A percentile compares a stretch with the other conserved stretches of the same genome.
phyloP scores from a whole-genome alignment of 2,113 vertebrate genomes.

The Otocyon megalotis region DNA sequence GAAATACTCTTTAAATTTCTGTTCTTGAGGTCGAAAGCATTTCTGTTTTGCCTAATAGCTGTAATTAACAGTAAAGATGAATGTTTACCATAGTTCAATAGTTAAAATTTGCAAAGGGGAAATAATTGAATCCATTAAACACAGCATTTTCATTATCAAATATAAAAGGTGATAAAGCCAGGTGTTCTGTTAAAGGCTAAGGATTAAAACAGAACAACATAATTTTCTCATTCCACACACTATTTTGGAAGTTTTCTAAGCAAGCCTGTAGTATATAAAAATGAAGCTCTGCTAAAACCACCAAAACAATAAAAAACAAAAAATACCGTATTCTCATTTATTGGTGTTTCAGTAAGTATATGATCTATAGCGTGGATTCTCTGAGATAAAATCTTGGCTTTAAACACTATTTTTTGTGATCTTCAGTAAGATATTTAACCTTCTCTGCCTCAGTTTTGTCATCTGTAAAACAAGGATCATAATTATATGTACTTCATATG shows the following conservation, averaged over 20 bases:
- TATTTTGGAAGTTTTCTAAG: not conserved
- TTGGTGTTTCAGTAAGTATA: not conserved
- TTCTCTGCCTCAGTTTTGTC: not conserved
- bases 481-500: not conserved
- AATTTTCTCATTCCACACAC: not conserved
- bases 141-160: slow-evolving; percentile 10
- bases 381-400: not conserved
- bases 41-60: slow-evolving; percentile 10
- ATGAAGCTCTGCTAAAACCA: not conserved
- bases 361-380: not conserved
- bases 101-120: slow-evolving; percentile 31
- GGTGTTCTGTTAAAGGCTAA: not conserved
- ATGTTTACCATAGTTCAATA: not conserved
- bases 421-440: not conserved
- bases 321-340: not conserved
- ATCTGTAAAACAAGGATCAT: not conserved
- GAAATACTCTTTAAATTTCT: not conserved
- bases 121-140: slow-evolving; percentile 26
- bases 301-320: not conserved
- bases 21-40: not conserved
- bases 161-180: not conserved
- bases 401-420: not conserved
- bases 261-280: not conserved
- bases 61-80: not conserved
- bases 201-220: not conserved